Conservation (phyloP, 2,888 invertebrate species). For the Orthonevra nobilis region DNA sequence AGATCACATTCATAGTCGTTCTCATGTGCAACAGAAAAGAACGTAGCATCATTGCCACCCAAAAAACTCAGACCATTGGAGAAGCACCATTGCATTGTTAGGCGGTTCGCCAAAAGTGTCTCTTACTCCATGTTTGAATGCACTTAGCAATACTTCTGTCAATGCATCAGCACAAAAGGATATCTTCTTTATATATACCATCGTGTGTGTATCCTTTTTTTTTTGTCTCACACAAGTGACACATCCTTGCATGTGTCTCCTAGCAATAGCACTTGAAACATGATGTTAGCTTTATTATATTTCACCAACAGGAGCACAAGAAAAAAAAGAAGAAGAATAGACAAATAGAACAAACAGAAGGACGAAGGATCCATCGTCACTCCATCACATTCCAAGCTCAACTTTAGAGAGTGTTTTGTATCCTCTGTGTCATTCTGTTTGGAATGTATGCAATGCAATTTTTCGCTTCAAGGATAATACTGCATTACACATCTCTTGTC, state of each 20-base stretch:
- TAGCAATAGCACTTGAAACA: constrained; percentile 65
- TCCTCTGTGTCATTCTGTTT: constrained; percentile 34
- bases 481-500: constrained; percentile 56
- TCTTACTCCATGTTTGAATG: constrained; percentile 61
- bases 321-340: constrained; percentile 2
- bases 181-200: background rate
- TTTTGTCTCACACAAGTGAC: constrained; percentile 55
- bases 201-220: background rate
- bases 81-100: constrained; percentile 62
- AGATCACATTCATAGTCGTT: constrained; percentile 22
- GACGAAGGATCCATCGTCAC: constrained; percentile 25
- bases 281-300: constrained; percentile 70
- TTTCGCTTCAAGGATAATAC: constrained; percentile 65
- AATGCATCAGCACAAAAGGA: constrained; percentile 37
- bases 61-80: constrained; percentile 28
- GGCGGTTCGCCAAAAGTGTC: constrained; percentile 69
- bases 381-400: constrained; percentile 48
- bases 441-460: constrained; percentile 61
- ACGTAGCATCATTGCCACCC: too few species aligned
- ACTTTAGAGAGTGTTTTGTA: constrained; percentile 8
- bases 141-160: constrained; percentile 64
- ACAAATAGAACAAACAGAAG: background rate
- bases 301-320: constrained; percentile 49
- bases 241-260: constrained; percentile 62
- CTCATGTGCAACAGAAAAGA: background rate